These are phyloP conservation scores for Lamprologus lemairii DNA, from an alignment of 2,113 vertebrate species.

Conservation along the genomic window DNA sequence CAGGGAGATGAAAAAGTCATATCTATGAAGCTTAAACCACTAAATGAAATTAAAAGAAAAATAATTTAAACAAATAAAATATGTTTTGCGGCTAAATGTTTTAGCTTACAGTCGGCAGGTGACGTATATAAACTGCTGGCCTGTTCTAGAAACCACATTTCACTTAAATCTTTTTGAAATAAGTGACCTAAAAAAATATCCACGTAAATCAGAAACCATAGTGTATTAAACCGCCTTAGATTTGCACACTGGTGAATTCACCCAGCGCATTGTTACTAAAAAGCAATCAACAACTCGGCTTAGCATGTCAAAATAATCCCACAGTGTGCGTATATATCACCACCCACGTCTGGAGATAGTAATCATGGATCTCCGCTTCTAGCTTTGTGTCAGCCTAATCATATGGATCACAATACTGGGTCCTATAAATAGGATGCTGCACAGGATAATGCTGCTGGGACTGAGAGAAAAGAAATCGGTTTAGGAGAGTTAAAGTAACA, in stretches of 20 bases:
- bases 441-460: not conserved
- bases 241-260: not conserved
- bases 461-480: not conserved
- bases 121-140: not conserved
- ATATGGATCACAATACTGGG: not conserved
- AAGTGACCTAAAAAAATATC: not conserved
- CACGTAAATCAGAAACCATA: not conserved
- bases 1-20: not conserved
- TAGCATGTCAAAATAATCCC: not conserved
- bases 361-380: not conserved
- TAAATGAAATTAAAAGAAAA: not conserved
- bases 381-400: not conserved
- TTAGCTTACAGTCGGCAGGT: fast-evolving
- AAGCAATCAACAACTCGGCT: not conserved
- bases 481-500: not conserved
- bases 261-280: not conserved
- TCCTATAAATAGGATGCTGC: not conserved
- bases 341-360: not conserved
- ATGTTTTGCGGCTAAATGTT: not conserved
- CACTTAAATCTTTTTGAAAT: not conserved
- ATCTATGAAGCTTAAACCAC: not conserved
- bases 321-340: not conserved
- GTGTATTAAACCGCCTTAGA: not conserved
- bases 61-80: not conserved
- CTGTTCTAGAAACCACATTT: not conserved